Evolutionary conservation across 2,113 vertebrate genomes (phyloP), one percentile per base, ranked within the genome.

Genomic region (Hirundichthys speculiger): DNA sequence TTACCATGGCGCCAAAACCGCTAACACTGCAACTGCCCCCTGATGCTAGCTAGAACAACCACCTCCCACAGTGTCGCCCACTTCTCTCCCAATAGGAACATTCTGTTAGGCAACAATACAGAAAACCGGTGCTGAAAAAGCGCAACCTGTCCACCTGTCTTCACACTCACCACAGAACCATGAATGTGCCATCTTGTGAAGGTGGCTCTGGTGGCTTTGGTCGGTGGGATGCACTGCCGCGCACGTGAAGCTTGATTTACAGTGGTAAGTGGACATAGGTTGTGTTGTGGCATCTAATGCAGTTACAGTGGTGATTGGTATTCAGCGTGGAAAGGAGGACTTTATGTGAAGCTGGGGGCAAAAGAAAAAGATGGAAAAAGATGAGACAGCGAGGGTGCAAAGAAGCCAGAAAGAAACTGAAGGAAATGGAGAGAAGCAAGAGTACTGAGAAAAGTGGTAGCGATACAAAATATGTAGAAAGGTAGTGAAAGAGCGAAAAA

Each of bases 11-110:
- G 64, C 80, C 83, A 82, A 90, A 91, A 90, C 83, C 86, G 90
- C 87, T 86, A 88, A 90, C 89, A 84, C 86, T 90, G 89, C 88
- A 91, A 77, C 78, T 82, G 84, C 80, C 83, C 84, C 87, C 83
- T 83, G 79, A 92, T 84, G 87, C 76, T 84, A 84, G 82, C 75
- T 80, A 80, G 83, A 91, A 89, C 87, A 90, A 88, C 81, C 83
- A 85, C 79, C 88, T 86, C 88, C 88, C 86, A 87, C 87, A 86
- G 78, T 63, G 77, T 79, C 77, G 80, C 88, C 87, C 87, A 86
- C 81, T 61, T 79, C 67, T 77, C 69, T 73, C 69, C 86, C 66
- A 80, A 84, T 74, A 65, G 73, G 62, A 79, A 83, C 66, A 72
- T 70, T 72, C 74, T 77, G 72, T 80, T 73, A 75, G 69, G 80